phyloP scores from a whole-genome alignment of 2,113 vertebrate genomes.

The Erythrocercus mccallii region DNA sequence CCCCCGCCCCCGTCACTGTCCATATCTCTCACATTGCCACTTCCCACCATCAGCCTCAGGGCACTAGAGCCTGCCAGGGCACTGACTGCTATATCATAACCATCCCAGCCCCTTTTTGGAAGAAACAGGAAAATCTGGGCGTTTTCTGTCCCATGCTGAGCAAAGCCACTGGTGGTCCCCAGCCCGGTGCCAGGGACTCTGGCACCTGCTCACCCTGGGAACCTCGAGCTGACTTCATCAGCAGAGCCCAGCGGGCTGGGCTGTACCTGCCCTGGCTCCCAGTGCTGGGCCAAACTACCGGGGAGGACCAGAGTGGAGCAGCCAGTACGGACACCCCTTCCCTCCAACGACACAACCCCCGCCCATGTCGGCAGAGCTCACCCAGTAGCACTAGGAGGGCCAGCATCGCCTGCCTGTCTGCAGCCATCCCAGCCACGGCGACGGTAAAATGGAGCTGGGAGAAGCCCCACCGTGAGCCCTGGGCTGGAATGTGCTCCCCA shows the following conservation, averaged over 20 bases:
- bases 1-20: fast-evolving
- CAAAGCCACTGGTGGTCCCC: not conserved
- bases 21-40: not conserved
- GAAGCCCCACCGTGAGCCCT: not conserved
- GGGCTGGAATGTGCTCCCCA: not conserved
- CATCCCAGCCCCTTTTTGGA: not conserved
- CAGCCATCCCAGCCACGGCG: not conserved
- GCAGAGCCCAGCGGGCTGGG: not conserved
- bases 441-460: fast-evolving
- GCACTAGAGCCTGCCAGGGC: not conserved
- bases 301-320: fast-evolving
- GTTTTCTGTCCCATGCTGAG: not conserved
- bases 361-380: not conserved
- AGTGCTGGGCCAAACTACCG: fast-evolving
- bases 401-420: fast-evolving
- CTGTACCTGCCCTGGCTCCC: fast-evolving
- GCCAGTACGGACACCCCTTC: fast-evolving
- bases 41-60: not conserved
- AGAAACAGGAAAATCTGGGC: not conserved
- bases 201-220: fast-evolving
- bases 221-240: fast-evolving
- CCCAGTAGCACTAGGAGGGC: not conserved
- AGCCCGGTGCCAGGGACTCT: fast-evolving
- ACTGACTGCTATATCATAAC: not conserved
- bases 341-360: not conserved